A percentile compares a stretch with the other conserved stretches of the same genome.
These are phyloP conservation scores for Mamestra configurata DNA, from an alignment of 1,140 invertebrate genomes.

Conservation along the genomic window DNA sequence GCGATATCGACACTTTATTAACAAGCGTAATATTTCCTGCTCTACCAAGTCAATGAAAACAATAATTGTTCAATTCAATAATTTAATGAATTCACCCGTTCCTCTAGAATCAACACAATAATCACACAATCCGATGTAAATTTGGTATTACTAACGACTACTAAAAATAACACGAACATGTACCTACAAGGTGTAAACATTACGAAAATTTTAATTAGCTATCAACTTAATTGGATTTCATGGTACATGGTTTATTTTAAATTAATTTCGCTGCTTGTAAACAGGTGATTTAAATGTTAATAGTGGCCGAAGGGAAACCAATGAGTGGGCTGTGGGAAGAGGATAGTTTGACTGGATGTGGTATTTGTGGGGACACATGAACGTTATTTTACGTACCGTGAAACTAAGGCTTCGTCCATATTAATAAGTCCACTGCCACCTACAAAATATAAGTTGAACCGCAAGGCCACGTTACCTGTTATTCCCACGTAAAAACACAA, in stretches of 20 bases:
- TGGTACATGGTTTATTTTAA: conserved; percentile 54
- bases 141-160: conserved; percentile 5
- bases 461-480: too few relatives aligned
- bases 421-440: too few relatives aligned
- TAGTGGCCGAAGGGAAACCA: conserved; percentile 53
- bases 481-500: too few relatives aligned
- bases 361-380: neutral
- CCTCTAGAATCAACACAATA: neutral
- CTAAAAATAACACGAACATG: conserved; percentile 4
- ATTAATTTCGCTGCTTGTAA: conserved; percentile 61
- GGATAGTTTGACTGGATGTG: conserved; percentile 45
- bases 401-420: too few relatives aligned
- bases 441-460: too few relatives aligned
- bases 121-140: conserved; percentile 9
- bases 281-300: conserved; percentile 63
- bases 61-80: too few relatives aligned
- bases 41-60: too few relatives aligned
- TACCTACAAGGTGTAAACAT: conserved; percentile 45
- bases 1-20: too few relatives aligned
- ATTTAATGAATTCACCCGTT: neutral
- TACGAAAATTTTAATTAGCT: conserved; percentile 50
- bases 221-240: conserved; percentile 55
- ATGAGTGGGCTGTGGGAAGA: conserved; percentile 10
- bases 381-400: too few relatives aligned
- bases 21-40: too few relatives aligned